phyloP scores from a whole-genome alignment of 2,888 invertebrate species.

The Masnerella sp. region DNA sequence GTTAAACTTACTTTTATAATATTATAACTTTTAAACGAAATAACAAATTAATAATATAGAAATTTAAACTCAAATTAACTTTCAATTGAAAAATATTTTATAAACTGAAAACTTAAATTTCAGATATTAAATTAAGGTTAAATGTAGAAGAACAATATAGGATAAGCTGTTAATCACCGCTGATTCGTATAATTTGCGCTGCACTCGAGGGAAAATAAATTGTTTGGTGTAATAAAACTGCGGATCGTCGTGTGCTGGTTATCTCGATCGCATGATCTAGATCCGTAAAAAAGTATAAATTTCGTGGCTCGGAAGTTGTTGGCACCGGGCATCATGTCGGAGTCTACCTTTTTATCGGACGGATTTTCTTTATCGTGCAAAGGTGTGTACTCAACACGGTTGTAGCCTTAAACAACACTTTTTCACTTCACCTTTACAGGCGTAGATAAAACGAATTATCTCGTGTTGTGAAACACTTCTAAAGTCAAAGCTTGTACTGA shows the following conservation, averaged over 20 bases:
- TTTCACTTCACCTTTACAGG: constrained; percentile 13
- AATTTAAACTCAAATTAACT: no score
- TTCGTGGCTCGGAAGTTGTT: constrained; percentile 47
- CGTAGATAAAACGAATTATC: constrained; percentile 9
- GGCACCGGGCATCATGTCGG: constrained; percentile 36
- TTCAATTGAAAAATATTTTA: no score
- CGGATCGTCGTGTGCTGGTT: constrained; percentile 23
- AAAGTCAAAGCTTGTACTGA: no score
- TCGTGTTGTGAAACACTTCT: neutral
- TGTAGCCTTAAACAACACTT: constrained; percentile 19
- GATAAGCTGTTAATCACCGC: neutral
- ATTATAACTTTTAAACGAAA: no score
- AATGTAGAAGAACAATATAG: no score
- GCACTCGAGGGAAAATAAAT: constrained; percentile 13
- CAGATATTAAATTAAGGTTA: no score
- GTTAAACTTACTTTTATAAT: no score
- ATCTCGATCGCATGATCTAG: constrained; percentile 35
- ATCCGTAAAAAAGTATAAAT: constrained; percentile 40
- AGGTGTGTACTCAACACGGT: constrained; percentile 41
- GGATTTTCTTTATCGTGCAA: constrained; percentile 29
- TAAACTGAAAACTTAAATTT: neutral
- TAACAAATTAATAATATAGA: no score
- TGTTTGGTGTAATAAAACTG: constrained; percentile 30
- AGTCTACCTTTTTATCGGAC: constrained; percentile 41
- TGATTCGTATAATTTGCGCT: neutral